phyloP scores from a whole-genome alignment of 2,888 invertebrate species.

The Helicoverpa assulta region DNA sequence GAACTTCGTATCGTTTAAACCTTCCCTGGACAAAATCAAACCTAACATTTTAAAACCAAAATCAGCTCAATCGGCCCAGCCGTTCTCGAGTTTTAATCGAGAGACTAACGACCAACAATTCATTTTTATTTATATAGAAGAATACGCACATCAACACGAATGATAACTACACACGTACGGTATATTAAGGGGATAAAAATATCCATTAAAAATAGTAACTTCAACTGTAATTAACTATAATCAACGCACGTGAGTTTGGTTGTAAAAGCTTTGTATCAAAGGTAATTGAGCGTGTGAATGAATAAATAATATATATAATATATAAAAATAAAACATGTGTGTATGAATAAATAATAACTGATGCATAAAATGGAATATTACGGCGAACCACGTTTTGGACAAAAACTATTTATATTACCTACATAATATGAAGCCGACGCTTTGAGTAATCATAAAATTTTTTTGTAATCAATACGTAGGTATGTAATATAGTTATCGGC shows the following conservation, averaged over 20 bases:
- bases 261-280: conserved; percentile 21
- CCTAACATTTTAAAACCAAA: too few species aligned
- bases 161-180: background rate
- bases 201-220: conserved; percentile 23
- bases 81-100: too few species aligned
- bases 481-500: too few species aligned
- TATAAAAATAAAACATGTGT: conserved; percentile 15
- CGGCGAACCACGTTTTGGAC: background rate
- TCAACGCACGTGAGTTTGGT: conserved; percentile 6
- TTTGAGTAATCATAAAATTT: too few species aligned
- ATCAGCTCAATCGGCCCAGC: too few species aligned
- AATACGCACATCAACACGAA: conserved; percentile 1
- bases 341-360: conserved; percentile 8
- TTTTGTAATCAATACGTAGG: background rate
- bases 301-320: background rate
- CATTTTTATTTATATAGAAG: too few species aligned
- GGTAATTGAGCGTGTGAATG: conserved; percentile 37
- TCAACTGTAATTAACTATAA: conserved; percentile 31
- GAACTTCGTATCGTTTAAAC: too few species aligned
- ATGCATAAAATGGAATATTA: background rate
- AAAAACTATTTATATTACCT: background rate
- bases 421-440: background rate
- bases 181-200: conserved; percentile 4
- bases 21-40: too few species aligned
- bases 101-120: too few species aligned